These are phyloP conservation scores for Ptychoptera contaminata DNA, from an alignment of 2,888 invertebrate species.

Conservation along the genomic window DNA sequence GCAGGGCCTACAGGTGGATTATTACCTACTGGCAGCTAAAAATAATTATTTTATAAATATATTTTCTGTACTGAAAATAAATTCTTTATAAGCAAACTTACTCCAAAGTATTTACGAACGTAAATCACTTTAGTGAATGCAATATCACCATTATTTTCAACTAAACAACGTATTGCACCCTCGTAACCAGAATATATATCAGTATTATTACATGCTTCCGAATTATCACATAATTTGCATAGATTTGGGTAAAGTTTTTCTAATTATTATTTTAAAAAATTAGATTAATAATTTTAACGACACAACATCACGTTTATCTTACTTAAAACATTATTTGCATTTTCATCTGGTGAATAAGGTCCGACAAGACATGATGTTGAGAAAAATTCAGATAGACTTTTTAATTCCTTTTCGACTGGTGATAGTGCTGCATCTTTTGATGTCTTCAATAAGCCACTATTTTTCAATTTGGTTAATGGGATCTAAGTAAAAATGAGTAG, in stretches of 20 bases:
- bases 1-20: conserved; percentile 36
- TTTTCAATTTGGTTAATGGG: conserved; percentile 60
- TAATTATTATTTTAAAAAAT: too few species aligned
- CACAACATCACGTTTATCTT: too few species aligned
- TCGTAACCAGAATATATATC: conserved; percentile 77
- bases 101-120: conserved; percentile 64
- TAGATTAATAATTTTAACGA: too few species aligned
- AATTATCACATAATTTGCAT: conserved; percentile 63
- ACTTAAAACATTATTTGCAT: conserved; percentile 57
- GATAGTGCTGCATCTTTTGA: conserved; percentile 24
- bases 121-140: conserved; percentile 75
- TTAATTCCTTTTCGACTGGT: conserved; percentile 59
- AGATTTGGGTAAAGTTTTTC: conserved; percentile 62
- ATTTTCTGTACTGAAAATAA: background rate
- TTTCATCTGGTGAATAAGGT: conserved; percentile 59
- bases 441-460: conserved; percentile 35
- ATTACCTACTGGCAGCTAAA: conserved; percentile 44
- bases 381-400: conserved; percentile 66
- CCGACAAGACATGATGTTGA: conserved; percentile 74
- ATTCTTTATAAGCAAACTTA: conserved; percentile 20
- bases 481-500: conserved; percentile 29
- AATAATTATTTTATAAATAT: background rate
- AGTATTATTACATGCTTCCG: conserved; percentile 60
- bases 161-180: conserved; percentile 69
- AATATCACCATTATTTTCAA: conserved; percentile 66